These are phyloP conservation scores for Ctenopoma multispine DNA, from an alignment of 2,797 vertebrate genomes.

Conservation along the genomic window DNA sequence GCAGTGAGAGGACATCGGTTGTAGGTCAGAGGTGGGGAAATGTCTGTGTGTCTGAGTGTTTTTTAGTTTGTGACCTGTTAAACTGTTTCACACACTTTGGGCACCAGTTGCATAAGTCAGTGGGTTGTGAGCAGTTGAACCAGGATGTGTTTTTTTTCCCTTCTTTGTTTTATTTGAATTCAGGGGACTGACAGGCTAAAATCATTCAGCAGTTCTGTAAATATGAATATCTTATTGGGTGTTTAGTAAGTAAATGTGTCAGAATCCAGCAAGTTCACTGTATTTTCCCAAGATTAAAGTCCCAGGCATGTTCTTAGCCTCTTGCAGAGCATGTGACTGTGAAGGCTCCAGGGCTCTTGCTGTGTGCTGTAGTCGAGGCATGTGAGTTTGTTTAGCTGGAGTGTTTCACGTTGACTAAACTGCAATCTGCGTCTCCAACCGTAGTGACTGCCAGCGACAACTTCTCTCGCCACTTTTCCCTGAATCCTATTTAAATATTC, in stretches of 20 bases:
- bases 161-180: not conserved
- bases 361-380: conserved; percentile 75
- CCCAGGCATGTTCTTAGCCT: conserved; percentile 47
- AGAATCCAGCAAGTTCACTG: conserved; percentile 38
- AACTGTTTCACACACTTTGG: not conserved
- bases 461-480: conserved; percentile 14
- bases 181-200: not conserved
- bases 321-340: conserved; percentile 77
- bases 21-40: not conserved
- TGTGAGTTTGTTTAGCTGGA: conserved; percentile 83
- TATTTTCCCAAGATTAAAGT: conserved; percentile 53
- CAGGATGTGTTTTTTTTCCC: too few species aligned
- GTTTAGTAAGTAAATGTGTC: conserved; percentile 35
- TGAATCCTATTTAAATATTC: conserved; percentile 46
- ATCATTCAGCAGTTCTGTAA: not conserved
- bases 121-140: not conserved
- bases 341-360: conserved; percentile 59
- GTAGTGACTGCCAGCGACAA: conserved; percentile 11
- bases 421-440: conserved; percentile 10
- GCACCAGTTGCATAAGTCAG: conserved; percentile 4
- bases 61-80: not conserved
- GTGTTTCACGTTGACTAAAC: conserved; percentile 50
- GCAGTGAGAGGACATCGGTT: not conserved
- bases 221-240: not conserved
- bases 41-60: not conserved